These are phyloP conservation scores for Gadopsis marmoratus DNA, from an alignment of 2,797 vertebrate species.

Conservation along the genomic window DNA sequence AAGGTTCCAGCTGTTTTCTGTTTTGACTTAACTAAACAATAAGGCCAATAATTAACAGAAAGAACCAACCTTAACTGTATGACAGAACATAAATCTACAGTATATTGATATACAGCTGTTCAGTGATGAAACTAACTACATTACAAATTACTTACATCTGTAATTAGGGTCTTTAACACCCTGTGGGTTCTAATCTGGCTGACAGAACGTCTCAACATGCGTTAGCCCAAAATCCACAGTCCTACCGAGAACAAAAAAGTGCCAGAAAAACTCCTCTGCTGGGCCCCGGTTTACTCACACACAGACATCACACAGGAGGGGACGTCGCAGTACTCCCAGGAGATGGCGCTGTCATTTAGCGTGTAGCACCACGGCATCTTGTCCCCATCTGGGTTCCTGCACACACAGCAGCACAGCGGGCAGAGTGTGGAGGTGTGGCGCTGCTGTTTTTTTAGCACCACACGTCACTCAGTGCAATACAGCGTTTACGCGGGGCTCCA, in stretches of 20 bases:
- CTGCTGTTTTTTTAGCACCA: constrained; percentile 1
- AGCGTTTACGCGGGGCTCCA: not conserved
- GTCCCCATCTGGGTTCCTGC: constrained; percentile 93
- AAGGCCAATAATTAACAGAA: constrained; percentile 3
- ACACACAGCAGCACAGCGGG: constrained; percentile 53
- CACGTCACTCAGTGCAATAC: constrained; percentile 6
- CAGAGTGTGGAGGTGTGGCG: constrained; percentile 24
- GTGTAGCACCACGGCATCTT: constrained; percentile 94
- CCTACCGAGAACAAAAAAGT: not conserved
- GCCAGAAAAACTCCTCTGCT: not conserved
- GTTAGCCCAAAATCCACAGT: not conserved
- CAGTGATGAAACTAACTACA: not conserved
- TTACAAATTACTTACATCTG: not conserved
- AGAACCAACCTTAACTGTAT: not conserved
- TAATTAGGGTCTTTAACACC: not conserved
- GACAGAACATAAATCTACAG: not conserved
- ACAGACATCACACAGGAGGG: constrained; percentile 79
- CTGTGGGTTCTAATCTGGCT: not conserved
- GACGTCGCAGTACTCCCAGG: constrained; percentile 93
- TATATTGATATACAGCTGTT: not conserved
- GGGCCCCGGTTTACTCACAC: constrained; percentile 73
- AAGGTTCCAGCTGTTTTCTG: not conserved
- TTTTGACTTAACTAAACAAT: not conserved
- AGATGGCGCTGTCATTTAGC: constrained; percentile 85
- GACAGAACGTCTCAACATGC: not conserved